Percentiles rank a stretch among this genome's conserved stretches.
These are phyloP conservation scores for Echinarachnius parma DNA, from an alignment of 53 echinoderm and acorn worm species.

Conservation along the genomic window DNA sequence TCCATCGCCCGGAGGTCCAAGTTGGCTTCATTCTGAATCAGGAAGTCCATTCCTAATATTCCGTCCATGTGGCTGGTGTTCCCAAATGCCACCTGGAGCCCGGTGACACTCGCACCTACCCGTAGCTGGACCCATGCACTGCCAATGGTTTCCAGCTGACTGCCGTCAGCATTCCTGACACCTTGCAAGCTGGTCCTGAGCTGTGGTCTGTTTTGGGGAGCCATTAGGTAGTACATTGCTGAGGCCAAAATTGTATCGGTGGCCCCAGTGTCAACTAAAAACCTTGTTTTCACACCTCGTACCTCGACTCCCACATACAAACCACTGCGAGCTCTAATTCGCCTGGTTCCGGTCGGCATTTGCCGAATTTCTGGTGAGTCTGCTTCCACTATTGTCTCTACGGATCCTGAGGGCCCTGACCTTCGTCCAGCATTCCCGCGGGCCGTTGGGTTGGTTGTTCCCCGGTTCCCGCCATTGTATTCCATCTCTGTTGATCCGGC, in stretches of 20 bases:
- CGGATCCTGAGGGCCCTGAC: neutral
- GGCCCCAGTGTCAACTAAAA: conserved; percentile 46
- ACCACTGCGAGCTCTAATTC: neutral
- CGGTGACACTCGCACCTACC: neutral
- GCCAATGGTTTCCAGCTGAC: conserved; percentile 24
- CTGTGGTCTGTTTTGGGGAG: conserved; percentile 5
- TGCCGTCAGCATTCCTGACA: conserved; percentile 39
- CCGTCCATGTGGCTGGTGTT: conserved; percentile 29
- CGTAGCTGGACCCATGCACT: conserved; percentile 23
- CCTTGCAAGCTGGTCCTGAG: neutral
- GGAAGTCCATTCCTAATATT: conserved; percentile 44
- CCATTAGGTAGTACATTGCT: conserved; percentile 17
- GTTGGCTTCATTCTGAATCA: neutral
- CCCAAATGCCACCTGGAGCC: conserved; percentile 30
- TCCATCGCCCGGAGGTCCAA: neutral
- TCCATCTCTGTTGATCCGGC: neutral
- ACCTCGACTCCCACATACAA: conserved; percentile 6
- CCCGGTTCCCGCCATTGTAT: conserved; percentile 3
- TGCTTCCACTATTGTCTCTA: neutral
- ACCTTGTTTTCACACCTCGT: conserved; percentile 19
- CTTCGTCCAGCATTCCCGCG: conserved; percentile 8
- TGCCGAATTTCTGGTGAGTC: too few relatives aligned
- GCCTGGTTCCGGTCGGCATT: neutral
- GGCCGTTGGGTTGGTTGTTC: conserved; percentile 6
- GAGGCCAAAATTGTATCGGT: conserved; percentile 44